phyloP scores from a whole-genome alignment of 2,888 invertebrate species.

The Nysson spinosus region DNA sequence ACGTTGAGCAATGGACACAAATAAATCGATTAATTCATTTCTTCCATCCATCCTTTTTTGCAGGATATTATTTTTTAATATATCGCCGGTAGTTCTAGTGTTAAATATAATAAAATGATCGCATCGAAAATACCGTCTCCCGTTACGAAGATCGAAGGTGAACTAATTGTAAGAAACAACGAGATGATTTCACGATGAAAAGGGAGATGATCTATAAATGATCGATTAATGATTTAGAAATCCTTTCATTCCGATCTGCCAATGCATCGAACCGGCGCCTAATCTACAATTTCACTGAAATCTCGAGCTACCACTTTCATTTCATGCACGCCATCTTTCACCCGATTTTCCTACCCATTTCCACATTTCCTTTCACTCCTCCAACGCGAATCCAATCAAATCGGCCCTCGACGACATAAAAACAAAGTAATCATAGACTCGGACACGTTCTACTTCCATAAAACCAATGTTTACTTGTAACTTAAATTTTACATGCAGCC shows the following conservation, averaged over 20 bases:
- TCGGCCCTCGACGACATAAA: constrained; percentile 23
- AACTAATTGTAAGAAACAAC: constrained; percentile 14
- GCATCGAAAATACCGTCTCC: constrained; percentile 1
- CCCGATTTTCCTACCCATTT: not conserved
- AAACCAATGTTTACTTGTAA: constrained; percentile 51
- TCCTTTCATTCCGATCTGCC: constrained; percentile 41
- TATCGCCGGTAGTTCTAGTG: not conserved
- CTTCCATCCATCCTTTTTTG: no score
- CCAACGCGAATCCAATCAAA: constrained; percentile 25
- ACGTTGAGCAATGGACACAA: no score
- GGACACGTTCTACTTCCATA: constrained; percentile 67
- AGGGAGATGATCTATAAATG: constrained; percentile 1
- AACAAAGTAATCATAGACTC: constrained; percentile 37
- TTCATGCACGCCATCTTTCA: constrained; percentile 11
- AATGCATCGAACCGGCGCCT: constrained; percentile 46
- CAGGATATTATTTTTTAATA: no score
- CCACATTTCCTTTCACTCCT: constrained; percentile 16
- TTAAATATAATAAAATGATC: not conserved
- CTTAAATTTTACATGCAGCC: constrained; percentile 69
- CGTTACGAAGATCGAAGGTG: constrained; percentile 25
- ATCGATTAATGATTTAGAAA: no score
- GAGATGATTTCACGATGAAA: not conserved
- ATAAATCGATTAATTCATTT: no score
- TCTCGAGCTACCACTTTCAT: constrained; percentile 39
- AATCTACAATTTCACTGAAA: constrained; percentile 53